Percentiles rank a stretch among this genome's conserved stretches.
phyloP scores from a whole-genome alignment of 2,113 vertebrate genomes.

The Psilopsiagon aymara region DNA sequence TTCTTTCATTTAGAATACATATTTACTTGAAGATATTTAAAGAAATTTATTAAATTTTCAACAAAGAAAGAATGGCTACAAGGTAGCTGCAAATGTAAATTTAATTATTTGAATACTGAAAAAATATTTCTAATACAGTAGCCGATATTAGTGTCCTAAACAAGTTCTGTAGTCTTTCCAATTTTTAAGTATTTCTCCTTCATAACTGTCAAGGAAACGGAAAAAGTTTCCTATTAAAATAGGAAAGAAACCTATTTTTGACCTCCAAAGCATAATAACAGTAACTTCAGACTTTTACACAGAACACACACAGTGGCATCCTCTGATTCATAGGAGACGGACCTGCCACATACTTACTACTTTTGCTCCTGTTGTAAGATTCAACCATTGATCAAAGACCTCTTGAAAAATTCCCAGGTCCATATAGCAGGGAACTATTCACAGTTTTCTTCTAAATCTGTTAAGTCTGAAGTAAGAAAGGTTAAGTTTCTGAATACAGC shows the following conservation, averaged over 20 bases:
- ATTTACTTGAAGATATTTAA: not conserved
- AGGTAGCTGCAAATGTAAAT: not conserved
- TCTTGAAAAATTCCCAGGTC: constrained; percentile 18
- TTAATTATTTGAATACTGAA: not conserved
- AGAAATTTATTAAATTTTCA: not conserved
- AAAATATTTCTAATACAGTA: not conserved
- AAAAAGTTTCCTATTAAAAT: not conserved
- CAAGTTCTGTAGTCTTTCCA: not conserved
- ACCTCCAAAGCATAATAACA: not conserved
- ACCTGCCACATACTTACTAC: not conserved
- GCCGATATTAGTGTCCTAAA: not conserved
- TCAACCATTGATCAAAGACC: not conserved
- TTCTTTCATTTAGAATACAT: not conserved
- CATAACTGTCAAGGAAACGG: not conserved
- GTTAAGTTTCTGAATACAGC: not conserved
- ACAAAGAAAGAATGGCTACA: not conserved
- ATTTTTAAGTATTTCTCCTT: not conserved
- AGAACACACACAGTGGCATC: not conserved
- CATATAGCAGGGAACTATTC: not conserved
- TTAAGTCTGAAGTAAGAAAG: not conserved
- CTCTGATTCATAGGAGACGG: not conserved
- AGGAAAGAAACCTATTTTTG: not conserved
- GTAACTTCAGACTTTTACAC: not conserved
- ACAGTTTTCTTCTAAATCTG: not conserved
- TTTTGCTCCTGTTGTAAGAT: not conserved